These are phyloP conservation scores for Bemisia tabaci DNA, from an alignment of 1,140 invertebrate genomes.

Conservation along the genomic window DNA sequence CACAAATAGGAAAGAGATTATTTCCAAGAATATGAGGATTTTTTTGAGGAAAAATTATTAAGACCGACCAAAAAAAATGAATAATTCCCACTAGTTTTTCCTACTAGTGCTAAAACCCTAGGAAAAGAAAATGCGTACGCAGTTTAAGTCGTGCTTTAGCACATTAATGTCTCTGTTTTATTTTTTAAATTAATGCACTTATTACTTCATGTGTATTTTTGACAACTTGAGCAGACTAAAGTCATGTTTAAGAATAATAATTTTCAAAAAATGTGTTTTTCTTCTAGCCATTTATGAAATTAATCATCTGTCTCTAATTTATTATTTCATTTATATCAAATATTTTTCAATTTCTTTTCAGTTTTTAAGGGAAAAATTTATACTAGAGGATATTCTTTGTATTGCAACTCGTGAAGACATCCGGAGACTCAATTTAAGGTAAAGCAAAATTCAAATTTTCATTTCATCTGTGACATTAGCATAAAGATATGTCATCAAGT, in stretches of 20 bases:
- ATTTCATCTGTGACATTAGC: neutral
- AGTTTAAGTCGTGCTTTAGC: too few species aligned
- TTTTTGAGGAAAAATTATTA: too few species aligned
- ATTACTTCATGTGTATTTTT: too few species aligned
- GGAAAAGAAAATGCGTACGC: too few species aligned
- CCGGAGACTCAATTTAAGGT: neutral
- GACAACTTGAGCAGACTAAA: neutral
- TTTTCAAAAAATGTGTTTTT: neutral
- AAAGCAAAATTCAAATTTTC: neutral
- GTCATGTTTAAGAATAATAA: neutral
- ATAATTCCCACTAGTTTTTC: too few species aligned
- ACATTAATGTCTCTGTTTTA: too few species aligned
- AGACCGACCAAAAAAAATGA: too few species aligned
- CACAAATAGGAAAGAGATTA: neutral
- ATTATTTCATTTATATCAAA: neutral
- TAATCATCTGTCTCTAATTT: neutral
- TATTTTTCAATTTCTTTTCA: neutral
- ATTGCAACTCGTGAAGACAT: neutral
- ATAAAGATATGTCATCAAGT: neutral
- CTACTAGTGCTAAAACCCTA: too few species aligned
- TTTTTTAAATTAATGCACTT: too few species aligned
- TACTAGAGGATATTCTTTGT: neutral
- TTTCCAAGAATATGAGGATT: neutral
- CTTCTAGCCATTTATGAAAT: too few species aligned
- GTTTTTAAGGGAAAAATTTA: neutral